phyloP scores from a whole-genome alignment of 2,888 invertebrate species.

The Dysmachus trigonus region DNA sequence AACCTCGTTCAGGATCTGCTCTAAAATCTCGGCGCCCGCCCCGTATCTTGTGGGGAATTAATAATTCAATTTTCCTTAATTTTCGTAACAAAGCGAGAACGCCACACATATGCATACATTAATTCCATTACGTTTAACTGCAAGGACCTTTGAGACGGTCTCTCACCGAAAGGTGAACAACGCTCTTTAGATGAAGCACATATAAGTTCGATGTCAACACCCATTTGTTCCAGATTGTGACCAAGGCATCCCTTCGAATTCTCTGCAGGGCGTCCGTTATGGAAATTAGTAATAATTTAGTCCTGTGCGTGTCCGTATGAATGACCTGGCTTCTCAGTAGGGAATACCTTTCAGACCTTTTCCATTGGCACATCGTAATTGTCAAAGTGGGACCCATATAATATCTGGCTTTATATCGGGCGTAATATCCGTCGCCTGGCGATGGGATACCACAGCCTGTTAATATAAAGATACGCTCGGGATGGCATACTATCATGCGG shows the following conservation, averaged over 20 bases:
- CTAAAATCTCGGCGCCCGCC: neutral
- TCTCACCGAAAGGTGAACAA: constrained; percentile 10
- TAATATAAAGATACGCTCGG: constrained; percentile 15
- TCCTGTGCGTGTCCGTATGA: constrained; percentile 38
- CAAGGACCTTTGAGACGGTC: neutral
- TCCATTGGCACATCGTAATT: constrained; percentile 35
- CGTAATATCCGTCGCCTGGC: constrained; percentile 24
- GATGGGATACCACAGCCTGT: neutral
- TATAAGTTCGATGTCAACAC: constrained; percentile 40
- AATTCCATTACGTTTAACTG: neutral
- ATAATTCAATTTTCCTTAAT: constrained; percentile 34
- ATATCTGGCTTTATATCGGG: constrained; percentile 21
- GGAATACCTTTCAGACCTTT: constrained; percentile 30
- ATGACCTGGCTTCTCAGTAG: constrained; percentile 31
- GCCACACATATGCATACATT: constrained; percentile 1
- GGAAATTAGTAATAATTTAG: constrained; percentile 42
- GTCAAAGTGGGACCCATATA: constrained; percentile 34
- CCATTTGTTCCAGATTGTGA: constrained; percentile 39
- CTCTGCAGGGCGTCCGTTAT: constrained; percentile 20
- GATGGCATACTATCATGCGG: constrained; percentile 11
- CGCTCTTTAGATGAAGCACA: neutral
- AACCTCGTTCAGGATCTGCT: neutral
- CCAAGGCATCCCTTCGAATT: constrained; percentile 13
- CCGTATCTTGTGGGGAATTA: constrained; percentile 4
- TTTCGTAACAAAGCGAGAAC: constrained; percentile 3